Base-by-base conservation (phyloP, 1,140 invertebrate genomes). In the Philopotamus ludificatus region DNA sequence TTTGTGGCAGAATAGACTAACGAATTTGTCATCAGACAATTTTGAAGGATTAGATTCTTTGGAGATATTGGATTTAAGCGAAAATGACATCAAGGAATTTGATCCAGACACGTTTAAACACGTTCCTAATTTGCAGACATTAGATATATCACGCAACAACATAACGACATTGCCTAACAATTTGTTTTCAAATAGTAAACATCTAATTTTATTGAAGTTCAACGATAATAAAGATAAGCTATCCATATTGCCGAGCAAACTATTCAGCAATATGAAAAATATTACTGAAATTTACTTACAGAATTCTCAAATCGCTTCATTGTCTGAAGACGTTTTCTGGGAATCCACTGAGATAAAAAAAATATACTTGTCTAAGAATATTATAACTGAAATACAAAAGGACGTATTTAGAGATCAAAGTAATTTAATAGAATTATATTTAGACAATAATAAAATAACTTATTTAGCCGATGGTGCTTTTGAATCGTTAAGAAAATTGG, bases 1-100 rank as follows among this genome's bases (percentile, higher is more conserved):
- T 63, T 71, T 88, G 23, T 86, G 85, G 85, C 80, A 81, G 69
- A 89, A 87, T 70, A 79, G 81, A 61, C 74, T 89, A 50, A 79
- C 76, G 10, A 82, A 82, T 72, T 76, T 88, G 3, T 79, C 81
- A 0, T 75, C 81, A 49, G 79, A 83, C 41, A 77, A 82, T 50
- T 88, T 89, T 63, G 77, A 81, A 25, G 82, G 83, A 16, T 77
- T 86, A 3, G 71, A 79, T 18, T 81, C 83, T 3, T 73, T 89
- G 9, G 74, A 81, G 70, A 80, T 82, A 70, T 76, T 89, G 57
- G 86, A 87, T 73, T 67, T 89, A 16, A 84, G 82, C 67, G 76
- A 75, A 4, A 89, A 89, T 72, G 76, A 80, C n/a, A 76, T 90
- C 55, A 80, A 80, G 21, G 76, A 79, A 21, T 75, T 89, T 39